A percentile compares a stretch with the other conserved stretches of the same genome.
Conservation (phyloP, 64 coral and sea anemone genomes). For the Orbicella faveolata region DNA sequence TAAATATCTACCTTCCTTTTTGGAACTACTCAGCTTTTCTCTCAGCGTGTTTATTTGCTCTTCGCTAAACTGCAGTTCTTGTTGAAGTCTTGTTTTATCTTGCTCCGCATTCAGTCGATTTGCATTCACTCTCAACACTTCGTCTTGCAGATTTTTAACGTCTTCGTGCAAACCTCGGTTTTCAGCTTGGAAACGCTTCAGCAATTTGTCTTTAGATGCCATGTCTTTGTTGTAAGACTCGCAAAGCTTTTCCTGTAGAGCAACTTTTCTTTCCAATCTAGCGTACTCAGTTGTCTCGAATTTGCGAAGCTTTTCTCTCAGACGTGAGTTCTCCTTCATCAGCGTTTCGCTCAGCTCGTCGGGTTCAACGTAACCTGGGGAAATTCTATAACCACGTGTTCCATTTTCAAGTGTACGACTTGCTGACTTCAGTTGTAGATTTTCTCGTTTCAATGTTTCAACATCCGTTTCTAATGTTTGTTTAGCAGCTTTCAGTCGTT, state of each 20-base stretch:
- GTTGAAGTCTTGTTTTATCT: constrained; percentile 59
- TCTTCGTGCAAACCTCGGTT: constrained; percentile 71
- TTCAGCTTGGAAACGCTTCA: constrained; percentile 79
- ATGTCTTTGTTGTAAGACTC: constrained; percentile 80
- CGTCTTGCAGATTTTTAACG: constrained; percentile 69
- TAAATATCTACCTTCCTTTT: constrained; percentile 52
- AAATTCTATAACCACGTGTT: not conserved
- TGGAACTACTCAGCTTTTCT: constrained; percentile 55
- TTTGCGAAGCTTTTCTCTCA: constrained; percentile 57
- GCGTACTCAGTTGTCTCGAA: constrained; percentile 53
- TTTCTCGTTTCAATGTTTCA: constrained; percentile 54
- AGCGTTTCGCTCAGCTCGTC: constrained; percentile 62
- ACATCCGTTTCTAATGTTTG: constrained; percentile 72
- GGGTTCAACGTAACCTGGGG: constrained; percentile 18
- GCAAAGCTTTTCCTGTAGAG: constrained; percentile 71
- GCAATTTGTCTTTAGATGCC: constrained; percentile 61
- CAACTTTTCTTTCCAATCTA: constrained; percentile 80
- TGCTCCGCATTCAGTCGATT: constrained; percentile 74
- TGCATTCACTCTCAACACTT: constrained; percentile 75
- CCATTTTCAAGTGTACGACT: constrained; percentile 17
- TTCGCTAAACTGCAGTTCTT: constrained; percentile 75
- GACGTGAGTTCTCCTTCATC: constrained; percentile 64
- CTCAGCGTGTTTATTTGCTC: constrained; percentile 69
- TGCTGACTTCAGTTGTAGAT: not conserved
- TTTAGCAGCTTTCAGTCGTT: constrained; percentile 59